A percentile compares a stretch with the other conserved stretches of the same genome.
These are phyloP conservation scores for Apodemus sylvaticus DNA, from an alignment of 2,113 vertebrate genomes.

Conservation along the genomic window DNA sequence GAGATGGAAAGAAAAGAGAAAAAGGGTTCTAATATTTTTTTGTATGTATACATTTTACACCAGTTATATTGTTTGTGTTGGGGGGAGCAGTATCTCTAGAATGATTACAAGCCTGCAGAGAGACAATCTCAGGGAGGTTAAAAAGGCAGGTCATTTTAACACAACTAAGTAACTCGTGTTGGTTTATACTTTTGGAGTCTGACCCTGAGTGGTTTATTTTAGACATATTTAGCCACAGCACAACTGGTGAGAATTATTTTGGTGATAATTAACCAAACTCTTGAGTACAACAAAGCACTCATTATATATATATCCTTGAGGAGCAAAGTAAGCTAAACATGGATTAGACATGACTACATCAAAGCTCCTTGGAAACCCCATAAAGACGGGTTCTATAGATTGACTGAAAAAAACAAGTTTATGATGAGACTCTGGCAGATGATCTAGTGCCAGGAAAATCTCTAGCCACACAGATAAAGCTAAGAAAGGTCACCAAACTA, in stretches of 20 bases:
- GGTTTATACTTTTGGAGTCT: not conserved
- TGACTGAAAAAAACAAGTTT: not conserved
- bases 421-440: not conserved
- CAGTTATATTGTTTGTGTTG: not conserved
- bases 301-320: not conserved
- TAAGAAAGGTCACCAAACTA: not conserved
- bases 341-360: not conserved
- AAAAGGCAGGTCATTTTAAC: not conserved
- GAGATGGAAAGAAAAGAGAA: not conserved
- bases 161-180: not conserved
- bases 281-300: not conserved
- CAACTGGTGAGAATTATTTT: not conserved
- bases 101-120: not conserved
- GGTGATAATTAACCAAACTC: not conserved
- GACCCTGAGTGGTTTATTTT: not conserved
- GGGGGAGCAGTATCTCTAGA: not conserved
- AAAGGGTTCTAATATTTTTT: not conserved
- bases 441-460: not conserved
- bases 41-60: not conserved
- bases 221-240: not conserved
- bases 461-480: not conserved
- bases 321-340: not conserved
- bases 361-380: not conserved
- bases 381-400: not conserved
- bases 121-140: not conserved